Evolutionary conservation across 1,140 invertebrate genomes (phyloP).

Genomic region (Polypedilum pembai): DNA sequence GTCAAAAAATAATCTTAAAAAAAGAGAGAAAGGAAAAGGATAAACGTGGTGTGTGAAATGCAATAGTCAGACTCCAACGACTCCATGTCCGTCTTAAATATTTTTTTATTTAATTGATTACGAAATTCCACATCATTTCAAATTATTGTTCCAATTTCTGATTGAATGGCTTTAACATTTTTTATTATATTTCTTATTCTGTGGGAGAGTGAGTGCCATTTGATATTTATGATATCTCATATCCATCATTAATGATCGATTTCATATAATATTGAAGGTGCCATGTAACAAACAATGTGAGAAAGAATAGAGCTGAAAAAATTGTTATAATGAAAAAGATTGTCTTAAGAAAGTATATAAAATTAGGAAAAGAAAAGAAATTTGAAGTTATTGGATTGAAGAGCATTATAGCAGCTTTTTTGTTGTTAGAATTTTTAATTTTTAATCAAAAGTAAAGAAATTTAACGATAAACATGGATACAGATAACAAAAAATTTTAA

Average conservation of each 20-base stretch:
- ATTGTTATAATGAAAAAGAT: neutral
- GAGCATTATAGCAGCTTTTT: too few species aligned
- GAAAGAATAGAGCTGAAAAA: neutral
- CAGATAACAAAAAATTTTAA: too few species aligned
- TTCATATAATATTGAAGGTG: neutral
- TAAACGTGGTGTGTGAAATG: too few species aligned
- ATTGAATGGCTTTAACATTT: conserved; percentile 3
- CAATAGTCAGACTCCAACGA: too few species aligned
- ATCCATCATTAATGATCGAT: neutral
- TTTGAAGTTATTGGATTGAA: neutral
- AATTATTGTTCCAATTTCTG: conserved; percentile 18
- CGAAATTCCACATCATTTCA: neutral
- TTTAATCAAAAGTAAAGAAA: neutral
- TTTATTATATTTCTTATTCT: neutral
- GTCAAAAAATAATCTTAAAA: too few species aligned
- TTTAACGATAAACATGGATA: too few species aligned
- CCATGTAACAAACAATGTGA: neutral
- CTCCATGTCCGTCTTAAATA: too few species aligned
- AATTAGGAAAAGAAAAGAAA: neutral
- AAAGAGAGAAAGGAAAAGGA: too few species aligned
- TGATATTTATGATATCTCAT: neutral
- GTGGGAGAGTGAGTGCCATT: neutral
- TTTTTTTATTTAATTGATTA: too few species aligned
- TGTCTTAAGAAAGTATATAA: neutral
- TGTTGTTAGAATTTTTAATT: too few species aligned